Percentiles rank a stretch among this genome's conserved stretches.
phyloP scores from a whole-genome alignment of 2,797 vertebrate species.

The Argyrosomus regius region DNA sequence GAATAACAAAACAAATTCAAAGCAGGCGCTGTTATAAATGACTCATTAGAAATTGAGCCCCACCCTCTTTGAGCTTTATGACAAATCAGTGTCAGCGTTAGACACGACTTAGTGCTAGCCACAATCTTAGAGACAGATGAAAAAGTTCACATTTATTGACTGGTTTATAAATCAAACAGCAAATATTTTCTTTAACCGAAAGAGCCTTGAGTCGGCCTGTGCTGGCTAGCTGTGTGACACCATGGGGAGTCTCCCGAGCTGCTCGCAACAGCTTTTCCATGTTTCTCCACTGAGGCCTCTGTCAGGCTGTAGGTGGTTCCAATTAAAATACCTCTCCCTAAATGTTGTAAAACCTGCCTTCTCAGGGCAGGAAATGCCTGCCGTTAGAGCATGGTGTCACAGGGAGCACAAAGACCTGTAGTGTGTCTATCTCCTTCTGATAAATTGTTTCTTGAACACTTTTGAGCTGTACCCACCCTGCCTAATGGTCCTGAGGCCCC shows the following conservation, averaged over 20 bases:
- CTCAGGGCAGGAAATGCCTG: slow-evolving; percentile 80
- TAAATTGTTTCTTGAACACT: slow-evolving; percentile 80
- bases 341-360: slow-evolving; percentile 81
- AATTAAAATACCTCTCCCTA: slow-evolving; percentile 83
- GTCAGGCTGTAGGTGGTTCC: slow-evolving; percentile 76
- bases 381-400: slow-evolving; percentile 74
- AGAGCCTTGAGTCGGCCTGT: slow-evolving; percentile 10
- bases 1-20: slow-evolving; percentile 57
- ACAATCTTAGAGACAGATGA: slow-evolving; percentile 26
- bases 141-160: slow-evolving; percentile 37
- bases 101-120: slow-evolving; percentile 5
- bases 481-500: slow-evolving; percentile 71
- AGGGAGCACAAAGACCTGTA: slow-evolving; percentile 77
- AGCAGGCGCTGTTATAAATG: slow-evolving; percentile 45
- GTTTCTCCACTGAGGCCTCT: slow-evolving; percentile 59
- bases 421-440: slow-evolving; percentile 83
- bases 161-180: slow-evolving; percentile 46
- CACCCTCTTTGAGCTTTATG: slow-evolving; percentile 49
- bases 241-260: slow-evolving; percentile 49
- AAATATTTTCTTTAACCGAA: slow-evolving; percentile 45
- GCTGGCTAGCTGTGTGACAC: slow-evolving; percentile 45
- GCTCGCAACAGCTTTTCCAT: slow-evolving; percentile 61
- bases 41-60: slow-evolving; percentile 52
- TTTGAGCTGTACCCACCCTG: slow-evolving; percentile 66
- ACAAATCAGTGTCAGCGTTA: slow-evolving; percentile 18